Conservation (phyloP, 2,797 vertebrate genomes). For the Lepus oiostolus region DNA sequence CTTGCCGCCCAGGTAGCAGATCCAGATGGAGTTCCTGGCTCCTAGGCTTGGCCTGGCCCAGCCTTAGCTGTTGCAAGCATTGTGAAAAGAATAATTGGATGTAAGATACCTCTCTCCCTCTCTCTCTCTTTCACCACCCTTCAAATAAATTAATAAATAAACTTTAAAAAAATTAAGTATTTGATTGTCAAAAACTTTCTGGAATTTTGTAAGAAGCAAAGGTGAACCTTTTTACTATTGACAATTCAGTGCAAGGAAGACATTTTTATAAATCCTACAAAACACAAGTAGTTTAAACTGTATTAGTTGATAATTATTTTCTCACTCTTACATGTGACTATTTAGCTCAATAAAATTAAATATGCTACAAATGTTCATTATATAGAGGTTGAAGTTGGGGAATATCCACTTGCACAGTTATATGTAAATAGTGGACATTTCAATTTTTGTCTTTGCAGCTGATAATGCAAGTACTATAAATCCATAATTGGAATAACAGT, state of each 20-base stretch:
- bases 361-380: constrained; percentile 32
- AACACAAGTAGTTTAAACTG: constrained; percentile 53
- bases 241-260: neutral
- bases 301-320: constrained; percentile 39
- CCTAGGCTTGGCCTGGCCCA: no score
- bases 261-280: constrained; percentile 19
- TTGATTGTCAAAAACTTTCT: constrained; percentile 1
- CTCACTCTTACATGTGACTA: neutral
- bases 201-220: constrained; percentile 51
- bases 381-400: neutral
- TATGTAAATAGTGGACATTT: neutral
- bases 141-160: no score
- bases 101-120: no score
- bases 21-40: no score
- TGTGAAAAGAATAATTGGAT: no score
- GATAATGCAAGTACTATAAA: constrained; percentile 17
- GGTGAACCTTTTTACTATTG: neutral
- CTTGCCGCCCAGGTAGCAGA: no score
- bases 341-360: constrained; percentile 3
- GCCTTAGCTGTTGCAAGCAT: no score
- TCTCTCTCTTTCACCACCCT: no score
- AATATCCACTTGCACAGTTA: constrained; percentile 1
- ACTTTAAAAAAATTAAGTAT: neutral
- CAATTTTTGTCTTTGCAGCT: neutral
- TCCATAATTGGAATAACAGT: neutral